Conservation (phyloP, 2,888 invertebrate species). For the Smittia aterrima region DNA sequence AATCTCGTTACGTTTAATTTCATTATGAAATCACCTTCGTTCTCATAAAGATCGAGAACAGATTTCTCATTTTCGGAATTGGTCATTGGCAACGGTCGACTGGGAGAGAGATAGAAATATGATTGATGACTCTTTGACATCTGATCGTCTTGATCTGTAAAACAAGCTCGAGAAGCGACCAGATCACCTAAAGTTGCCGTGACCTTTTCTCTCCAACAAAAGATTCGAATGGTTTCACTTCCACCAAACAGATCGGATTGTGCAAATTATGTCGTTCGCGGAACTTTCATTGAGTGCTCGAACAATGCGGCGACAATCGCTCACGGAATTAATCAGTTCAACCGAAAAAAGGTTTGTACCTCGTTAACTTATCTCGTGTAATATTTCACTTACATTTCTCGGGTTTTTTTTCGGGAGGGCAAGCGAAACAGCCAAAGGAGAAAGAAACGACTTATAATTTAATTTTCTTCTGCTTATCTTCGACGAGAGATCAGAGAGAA, state of each 20-base stretch:
- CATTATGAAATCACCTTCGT: conserved; percentile 23
- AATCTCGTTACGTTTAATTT: conserved; percentile 41
- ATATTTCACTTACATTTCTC: conserved; percentile 19
- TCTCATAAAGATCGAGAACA: neutral
- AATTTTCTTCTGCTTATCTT: conserved; percentile 41
- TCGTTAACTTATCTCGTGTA: conserved; percentile 37
- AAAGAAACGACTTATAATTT: conserved; percentile 35
- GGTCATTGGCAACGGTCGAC: neutral
- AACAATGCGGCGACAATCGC: conserved; percentile 21
- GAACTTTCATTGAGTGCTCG: neutral
- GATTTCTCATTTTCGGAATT: neutral
- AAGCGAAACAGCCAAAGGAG: neutral
- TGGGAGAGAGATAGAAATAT: conserved; percentile 15
- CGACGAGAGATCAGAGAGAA: conserved; percentile 27
- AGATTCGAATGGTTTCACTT: neutral
- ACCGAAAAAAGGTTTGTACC: conserved; percentile 40
- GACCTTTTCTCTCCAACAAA: neutral
- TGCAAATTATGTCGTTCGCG: conserved; percentile 7
- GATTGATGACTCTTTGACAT: conserved; percentile 39
- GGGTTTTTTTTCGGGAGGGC: conserved; percentile 5
- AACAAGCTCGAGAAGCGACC: too few relatives aligned
- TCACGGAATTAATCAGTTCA: conserved; percentile 35
- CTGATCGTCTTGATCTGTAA: conserved; percentile 28
- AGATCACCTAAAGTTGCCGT: neutral
- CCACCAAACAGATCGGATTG: neutral